A percentile compares a stretch with the other conserved stretches of the same genome.
phyloP scores from a whole-genome alignment of 2,797 vertebrate species.

The Lacerta agilis region DNA sequence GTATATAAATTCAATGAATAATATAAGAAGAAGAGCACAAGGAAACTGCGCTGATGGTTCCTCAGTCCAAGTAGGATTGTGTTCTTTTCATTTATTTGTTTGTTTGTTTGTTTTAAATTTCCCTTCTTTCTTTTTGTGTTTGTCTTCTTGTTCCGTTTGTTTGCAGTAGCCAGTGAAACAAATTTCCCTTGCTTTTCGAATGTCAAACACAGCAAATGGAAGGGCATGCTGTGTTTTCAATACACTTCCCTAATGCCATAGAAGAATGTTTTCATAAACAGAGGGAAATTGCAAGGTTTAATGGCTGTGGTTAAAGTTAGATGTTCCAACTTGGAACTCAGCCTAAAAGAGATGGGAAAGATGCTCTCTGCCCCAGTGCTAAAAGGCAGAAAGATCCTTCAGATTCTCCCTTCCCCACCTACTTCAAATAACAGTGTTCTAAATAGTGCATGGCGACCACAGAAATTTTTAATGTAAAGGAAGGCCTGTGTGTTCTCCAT shows the following conservation, averaged over 20 bases:
- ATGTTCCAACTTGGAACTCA: constrained; percentile 13
- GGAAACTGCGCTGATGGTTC: not conserved
- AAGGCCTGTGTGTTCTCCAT: not conserved
- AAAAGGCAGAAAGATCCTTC: not conserved
- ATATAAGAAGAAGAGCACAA: not conserved
- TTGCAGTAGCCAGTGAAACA: constrained; percentile 2
- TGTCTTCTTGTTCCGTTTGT: not conserved
- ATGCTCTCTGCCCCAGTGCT: not conserved
- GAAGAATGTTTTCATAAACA: not conserved
- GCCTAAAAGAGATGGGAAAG: not conserved
- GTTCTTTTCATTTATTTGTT: too few relatives aligned
- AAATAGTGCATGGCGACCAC: not conserved
- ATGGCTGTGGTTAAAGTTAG: not conserved
- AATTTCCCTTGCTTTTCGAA: not conserved
- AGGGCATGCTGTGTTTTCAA: not conserved
- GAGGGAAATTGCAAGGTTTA: not conserved
- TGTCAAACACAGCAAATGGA: not conserved
- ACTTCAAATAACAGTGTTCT: not conserved
- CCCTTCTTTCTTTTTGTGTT: not conserved
- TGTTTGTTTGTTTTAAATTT: not conserved
- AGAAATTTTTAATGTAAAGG: not conserved
- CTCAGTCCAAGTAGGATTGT: not conserved
- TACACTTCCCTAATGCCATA: not conserved
- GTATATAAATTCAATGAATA: too few relatives aligned
- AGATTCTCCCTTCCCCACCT: not conserved